Percentiles rank a stretch among this genome's conserved stretches.
Conservation (phyloP, 2,797 vertebrate species). For the Danio albolineatus region DNA sequence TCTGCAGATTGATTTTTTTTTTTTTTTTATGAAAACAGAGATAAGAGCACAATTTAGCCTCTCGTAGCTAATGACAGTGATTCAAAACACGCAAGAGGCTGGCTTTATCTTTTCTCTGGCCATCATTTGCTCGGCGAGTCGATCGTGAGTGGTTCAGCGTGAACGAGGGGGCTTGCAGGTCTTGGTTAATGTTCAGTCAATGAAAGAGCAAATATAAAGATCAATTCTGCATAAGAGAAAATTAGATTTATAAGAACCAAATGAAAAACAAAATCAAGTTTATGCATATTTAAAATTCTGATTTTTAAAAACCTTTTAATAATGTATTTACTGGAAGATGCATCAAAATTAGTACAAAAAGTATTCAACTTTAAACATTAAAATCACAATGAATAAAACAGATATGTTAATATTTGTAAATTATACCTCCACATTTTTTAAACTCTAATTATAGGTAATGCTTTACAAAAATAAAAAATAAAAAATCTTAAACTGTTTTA, state of each 20-base stretch:
- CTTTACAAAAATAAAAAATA: too few relatives aligned
- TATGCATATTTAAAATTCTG: background rate
- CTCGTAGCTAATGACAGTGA: slow-evolving; percentile 24
- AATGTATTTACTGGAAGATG: too few relatives aligned
- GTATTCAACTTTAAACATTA: too few relatives aligned
- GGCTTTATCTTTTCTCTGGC: slow-evolving; percentile 5
- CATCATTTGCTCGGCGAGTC: background rate
- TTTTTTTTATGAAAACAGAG: background rate
- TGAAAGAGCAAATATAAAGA: slow-evolving; percentile 5
- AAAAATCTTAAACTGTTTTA: too few relatives aligned
- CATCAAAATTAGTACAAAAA: too few relatives aligned
- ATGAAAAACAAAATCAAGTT: background rate
- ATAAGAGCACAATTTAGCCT: slow-evolving; percentile 25
- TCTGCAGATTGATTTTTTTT: slow-evolving; percentile 13
- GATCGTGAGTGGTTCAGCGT: background rate
- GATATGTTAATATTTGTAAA: background rate
- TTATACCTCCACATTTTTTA: background rate
- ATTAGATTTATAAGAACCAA: background rate
- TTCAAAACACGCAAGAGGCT: slow-evolving; percentile 21
- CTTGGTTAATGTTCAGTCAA: background rate
- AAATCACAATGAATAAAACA: background rate
- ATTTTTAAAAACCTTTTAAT: too few relatives aligned
- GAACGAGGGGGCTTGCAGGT: slow-evolving; percentile 3
- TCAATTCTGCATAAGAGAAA: slow-evolving; percentile 8
- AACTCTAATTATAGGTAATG: background rate